A percentile compares a stretch with the other conserved stretches of the same genome.
phyloP scores from a whole-genome alignment of 2,888 invertebrate species.

The Synanthedon myopaeformis region DNA sequence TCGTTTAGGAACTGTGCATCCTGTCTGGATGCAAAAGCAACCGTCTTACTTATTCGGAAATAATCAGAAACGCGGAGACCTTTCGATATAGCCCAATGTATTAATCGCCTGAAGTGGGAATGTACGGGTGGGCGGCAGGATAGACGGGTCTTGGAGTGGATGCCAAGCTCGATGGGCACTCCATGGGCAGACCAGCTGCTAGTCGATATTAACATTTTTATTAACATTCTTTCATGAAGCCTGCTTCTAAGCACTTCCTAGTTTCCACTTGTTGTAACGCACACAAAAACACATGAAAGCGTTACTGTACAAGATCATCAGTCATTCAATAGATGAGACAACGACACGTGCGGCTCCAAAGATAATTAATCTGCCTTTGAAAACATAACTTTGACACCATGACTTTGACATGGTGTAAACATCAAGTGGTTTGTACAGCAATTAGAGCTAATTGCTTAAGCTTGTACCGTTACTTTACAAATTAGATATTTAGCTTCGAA shows the following conservation, averaged over 20 bases:
- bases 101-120: too few species aligned
- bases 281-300: neutral
- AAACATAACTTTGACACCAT: neutral
- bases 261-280: neutral
- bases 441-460: neutral
- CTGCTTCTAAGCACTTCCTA: neutral
- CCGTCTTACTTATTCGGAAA: too few species aligned
- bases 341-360: conserved; percentile 6
- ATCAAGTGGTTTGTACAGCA: neutral
- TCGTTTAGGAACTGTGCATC: too few species aligned
- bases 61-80: too few species aligned
- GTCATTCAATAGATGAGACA: conserved; percentile 4
- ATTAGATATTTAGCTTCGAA: neutral
- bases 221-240: too few species aligned
- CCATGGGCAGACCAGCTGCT: too few species aligned
- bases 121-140: too few species aligned
- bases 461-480: neutral
- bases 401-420: neutral
- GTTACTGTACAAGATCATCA: conserved; percentile 1
- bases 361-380: conserved; percentile 7
- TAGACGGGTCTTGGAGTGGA: too few species aligned
- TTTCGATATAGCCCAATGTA: too few species aligned
- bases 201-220: too few species aligned
- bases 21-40: too few species aligned
- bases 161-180: too few species aligned